These are phyloP conservation scores for Bactericera cockerelli DNA, from an alignment of 1,140 invertebrate genomes.

Conservation along the genomic window DNA sequence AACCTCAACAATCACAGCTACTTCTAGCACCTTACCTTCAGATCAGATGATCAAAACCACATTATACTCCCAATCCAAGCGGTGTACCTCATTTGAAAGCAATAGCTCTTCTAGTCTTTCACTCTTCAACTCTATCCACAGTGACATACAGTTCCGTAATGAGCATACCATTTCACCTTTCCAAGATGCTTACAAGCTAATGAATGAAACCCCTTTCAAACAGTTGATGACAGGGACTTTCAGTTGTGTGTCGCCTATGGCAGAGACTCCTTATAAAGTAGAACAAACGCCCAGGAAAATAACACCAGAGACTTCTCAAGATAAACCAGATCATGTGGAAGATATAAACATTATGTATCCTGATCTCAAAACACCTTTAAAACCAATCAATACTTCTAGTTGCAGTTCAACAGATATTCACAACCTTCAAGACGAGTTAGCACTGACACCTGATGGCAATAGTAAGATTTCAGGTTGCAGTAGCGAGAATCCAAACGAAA, in stretches of 20 bases:
- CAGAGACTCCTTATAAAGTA: not conserved
- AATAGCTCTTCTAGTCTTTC: not conserved
- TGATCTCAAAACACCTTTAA: no score
- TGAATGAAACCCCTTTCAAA: not conserved
- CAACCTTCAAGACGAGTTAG: not conserved
- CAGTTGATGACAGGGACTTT: not conserved
- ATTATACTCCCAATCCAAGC: no score
- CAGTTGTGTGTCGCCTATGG: conserved; percentile 5
- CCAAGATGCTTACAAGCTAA: not conserved
- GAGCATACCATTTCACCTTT: conserved; percentile 1
- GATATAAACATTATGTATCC: no score
- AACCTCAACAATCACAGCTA: not conserved
- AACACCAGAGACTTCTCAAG: no score
- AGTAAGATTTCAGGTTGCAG: no score
- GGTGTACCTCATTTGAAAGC: not conserved
- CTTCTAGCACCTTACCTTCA: not conserved
- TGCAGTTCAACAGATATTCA: not conserved
- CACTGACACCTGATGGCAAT: not conserved
- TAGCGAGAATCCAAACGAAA: not conserved
- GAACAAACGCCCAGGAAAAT: no score
- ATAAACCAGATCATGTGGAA: no score
- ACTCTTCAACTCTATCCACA: not conserved
- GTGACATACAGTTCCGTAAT: not conserved
- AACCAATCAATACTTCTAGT: no score
- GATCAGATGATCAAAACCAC: no score